Evolutionary conservation across 2,113 vertebrate genomes (phyloP).

Genomic region (Hemiprocne comata): DNA sequence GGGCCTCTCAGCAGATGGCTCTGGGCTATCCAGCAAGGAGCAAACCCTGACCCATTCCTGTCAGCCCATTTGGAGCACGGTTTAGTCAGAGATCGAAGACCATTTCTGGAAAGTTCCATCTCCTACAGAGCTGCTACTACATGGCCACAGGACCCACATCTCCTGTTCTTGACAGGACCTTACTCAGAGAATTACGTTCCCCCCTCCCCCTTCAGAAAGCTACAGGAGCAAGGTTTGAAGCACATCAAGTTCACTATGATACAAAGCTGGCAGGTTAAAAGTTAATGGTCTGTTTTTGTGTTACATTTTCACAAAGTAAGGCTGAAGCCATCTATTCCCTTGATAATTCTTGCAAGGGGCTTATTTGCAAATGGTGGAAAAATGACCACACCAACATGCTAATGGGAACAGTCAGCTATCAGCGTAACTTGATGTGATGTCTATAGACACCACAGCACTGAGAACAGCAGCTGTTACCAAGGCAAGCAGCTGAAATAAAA

Average conservation of each 20-base stretch:
- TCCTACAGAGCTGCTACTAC: neutral
- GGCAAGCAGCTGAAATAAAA: constrained; percentile 76
- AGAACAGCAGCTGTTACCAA: constrained; percentile 67
- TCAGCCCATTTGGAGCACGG: neutral
- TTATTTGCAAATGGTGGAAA: neutral
- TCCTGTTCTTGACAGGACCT: neutral
- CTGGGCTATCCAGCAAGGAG: neutral
- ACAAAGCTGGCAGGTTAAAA: neutral
- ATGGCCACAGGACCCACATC: neutral
- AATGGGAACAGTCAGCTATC: neutral
- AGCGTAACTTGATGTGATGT: neutral
- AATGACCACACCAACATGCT: neutral
- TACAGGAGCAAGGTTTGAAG: neutral
- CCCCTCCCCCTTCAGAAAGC: neutral
- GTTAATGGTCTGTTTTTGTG: neutral
- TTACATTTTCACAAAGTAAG: neutral
- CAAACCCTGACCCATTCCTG: neutral
- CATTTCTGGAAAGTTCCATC: neutral
- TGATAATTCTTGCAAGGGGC: neutral
- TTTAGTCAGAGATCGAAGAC: neutral
- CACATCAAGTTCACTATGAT: neutral
- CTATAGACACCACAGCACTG: neutral
- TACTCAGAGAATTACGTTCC: neutral
- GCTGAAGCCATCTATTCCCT: neutral
- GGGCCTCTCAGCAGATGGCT: neutral